Conservation (phyloP, 2,113 vertebrate species). For the Vidua chalybeata region DNA sequence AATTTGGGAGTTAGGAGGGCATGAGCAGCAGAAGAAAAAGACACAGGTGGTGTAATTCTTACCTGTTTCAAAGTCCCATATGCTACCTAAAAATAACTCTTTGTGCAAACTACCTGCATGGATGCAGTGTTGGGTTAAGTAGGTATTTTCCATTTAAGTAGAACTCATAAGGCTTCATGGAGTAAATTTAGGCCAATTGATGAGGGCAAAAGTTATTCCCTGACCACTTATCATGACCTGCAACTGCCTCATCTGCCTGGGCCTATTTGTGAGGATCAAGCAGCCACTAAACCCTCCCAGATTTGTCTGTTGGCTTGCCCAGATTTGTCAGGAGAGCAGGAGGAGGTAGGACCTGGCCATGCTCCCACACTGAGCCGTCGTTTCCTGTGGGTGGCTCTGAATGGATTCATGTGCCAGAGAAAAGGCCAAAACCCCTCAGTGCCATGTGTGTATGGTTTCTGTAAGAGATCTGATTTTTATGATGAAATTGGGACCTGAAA, state of each 20-base stretch:
- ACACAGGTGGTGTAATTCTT: neutral
- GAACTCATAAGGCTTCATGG: neutral
- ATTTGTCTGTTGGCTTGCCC: neutral
- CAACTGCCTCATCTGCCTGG: neutral
- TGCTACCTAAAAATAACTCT: neutral
- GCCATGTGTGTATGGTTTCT: neutral
- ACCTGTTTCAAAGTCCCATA: neutral
- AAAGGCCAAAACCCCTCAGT: neutral
- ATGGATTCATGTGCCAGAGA: neutral
- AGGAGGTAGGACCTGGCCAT: neutral
- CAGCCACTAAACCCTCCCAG: neutral
- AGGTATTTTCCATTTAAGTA: neutral
- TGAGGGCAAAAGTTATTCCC: neutral
- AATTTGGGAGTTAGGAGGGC: neutral
- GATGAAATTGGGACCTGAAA: neutral
- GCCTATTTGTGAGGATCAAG: neutral
- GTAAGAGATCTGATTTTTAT: neutral
- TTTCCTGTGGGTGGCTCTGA: neutral
- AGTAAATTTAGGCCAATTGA: neutral
- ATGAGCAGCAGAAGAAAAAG: neutral
- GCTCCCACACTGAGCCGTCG: rapidly evolving
- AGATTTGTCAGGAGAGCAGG: neutral
- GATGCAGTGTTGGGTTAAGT: neutral
- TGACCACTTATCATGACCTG: neutral
- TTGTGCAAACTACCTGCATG: neutral